Base-by-base conservation (phyloP, 2,888 invertebrate genomes). In the Esperia sulphurella region DNA sequence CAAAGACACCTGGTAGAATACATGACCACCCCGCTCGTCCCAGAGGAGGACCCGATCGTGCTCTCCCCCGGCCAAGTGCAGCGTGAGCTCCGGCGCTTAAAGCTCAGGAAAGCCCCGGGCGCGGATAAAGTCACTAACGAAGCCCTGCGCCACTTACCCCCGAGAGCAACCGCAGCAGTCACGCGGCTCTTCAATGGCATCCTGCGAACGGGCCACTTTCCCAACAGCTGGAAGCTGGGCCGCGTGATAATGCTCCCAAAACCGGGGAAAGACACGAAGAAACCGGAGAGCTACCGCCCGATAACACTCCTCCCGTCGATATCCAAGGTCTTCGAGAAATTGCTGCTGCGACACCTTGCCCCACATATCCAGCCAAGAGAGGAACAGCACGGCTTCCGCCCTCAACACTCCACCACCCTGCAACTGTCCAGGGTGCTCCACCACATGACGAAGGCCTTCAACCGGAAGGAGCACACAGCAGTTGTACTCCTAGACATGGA, bases 371-470 rank as follows among this genome's bases (percentile, higher is more conserved):
- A 37, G 4, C 57, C 55, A 0, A 44, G 57, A 0, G 42, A 40
- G 0, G 60, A 66, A 12, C 60, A 62, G 29, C 54, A 51, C 29
- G 62, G 59, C 0, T 63, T 65, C 43, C 41, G 63, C 0, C 10
- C 41, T 1, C 54, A 54, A 0, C 65, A 65, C 48, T 52, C 52
- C 6, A 68, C 64, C 0, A 60, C 64, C 0, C 59, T 58, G 0
- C 68, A 68, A 46, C 43, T 71, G 7, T n/a, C 61, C 5, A 50
- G 61, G 8, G 55, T 70, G 0, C 57, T 65, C 7, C 63, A 67
- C 41, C 14, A 10, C 8, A n/a, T 42, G 43, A 28, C 49, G 3
- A 30, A 8, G 14, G 28, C 9, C 6, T 3, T 0, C 12, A 57
- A 51, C 41, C 46, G 39, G 33, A 30, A 38, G 8, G 40, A 48